These are phyloP conservation scores for Meteorus sp. DNA, from an alignment of 1,140 invertebrate genomes.

Conservation along the genomic window DNA sequence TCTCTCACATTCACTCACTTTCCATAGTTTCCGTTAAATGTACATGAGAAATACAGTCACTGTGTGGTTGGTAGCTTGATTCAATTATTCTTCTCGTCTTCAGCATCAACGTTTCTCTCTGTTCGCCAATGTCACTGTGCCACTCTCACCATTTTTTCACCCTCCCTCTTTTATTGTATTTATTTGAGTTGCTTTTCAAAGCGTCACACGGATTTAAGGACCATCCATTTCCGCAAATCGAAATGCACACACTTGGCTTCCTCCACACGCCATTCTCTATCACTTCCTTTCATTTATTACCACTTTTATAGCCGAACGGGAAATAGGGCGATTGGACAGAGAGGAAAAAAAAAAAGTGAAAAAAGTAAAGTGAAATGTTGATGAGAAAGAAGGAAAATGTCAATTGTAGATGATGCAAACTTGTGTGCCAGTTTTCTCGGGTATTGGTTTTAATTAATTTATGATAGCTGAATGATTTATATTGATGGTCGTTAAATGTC, in stretches of 20 bases:
- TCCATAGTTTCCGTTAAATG: neutral
- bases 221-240: constrained; percentile 9
- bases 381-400: too few species aligned
- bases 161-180: constrained; percentile 1
- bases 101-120: neutral
- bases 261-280: neutral
- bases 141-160: neutral
- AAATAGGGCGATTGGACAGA: too few species aligned
- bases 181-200: neutral
- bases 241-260: neutral
- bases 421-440: too few species aligned
- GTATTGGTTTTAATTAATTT: too few species aligned
- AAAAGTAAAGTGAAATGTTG: too few species aligned
- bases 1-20: neutral
- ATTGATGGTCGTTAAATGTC: too few species aligned
- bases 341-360: too few species aligned
- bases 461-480: too few species aligned
- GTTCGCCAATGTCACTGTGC: neutral
- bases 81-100: constrained; percentile 20
- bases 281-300: constrained; percentile 33
- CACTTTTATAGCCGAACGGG: constrained; percentile 49
- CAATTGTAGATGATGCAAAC: too few species aligned
- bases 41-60: neutral
- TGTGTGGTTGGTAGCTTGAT: neutral
- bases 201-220: neutral